Evolutionary conservation across 2,797 vertebrate species (phyloP).

Genomic region (Gorsachius magnificus): DNA sequence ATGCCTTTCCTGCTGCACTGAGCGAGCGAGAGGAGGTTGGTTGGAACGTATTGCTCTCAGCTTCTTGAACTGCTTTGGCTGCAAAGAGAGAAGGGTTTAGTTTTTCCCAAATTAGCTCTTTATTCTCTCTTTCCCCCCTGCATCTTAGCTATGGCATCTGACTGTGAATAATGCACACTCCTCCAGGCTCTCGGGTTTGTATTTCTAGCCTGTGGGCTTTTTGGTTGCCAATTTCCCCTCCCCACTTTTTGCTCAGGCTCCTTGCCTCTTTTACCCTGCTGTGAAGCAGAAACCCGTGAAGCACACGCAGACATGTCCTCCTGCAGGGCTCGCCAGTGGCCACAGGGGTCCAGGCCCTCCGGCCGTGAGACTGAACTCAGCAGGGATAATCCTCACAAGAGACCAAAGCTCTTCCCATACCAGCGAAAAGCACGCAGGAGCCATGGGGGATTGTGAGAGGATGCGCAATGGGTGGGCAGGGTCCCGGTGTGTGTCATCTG

Average conservation of each 20-base stretch:
- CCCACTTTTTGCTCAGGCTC: slow-evolving; percentile 19
- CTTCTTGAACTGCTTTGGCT: not conserved
- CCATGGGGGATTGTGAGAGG: accelerated
- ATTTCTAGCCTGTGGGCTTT: not conserved
- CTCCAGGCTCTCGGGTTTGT: not conserved
- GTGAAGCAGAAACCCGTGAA: slow-evolving; percentile 39
- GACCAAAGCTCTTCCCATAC: slow-evolving; percentile 61
- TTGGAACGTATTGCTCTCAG: not conserved
- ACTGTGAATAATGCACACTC: slow-evolving; percentile 27
- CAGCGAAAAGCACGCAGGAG: not conserved
- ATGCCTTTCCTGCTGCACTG: not conserved
- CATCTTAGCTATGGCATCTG: not conserved
- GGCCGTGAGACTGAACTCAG: not conserved
- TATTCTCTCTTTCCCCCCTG: not conserved
- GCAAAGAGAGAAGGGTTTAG: not conserved
- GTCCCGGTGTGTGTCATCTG: accelerated
- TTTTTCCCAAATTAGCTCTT: not conserved
- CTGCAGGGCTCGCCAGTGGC: not conserved
- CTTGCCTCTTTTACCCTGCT: slow-evolving; percentile 21
- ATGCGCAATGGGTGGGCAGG: accelerated
- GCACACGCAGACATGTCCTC: slow-evolving; percentile 19
- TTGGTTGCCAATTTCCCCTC: slow-evolving; percentile 15
- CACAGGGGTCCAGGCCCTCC: not conserved
- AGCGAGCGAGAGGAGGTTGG: not conserved
- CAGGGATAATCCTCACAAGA: slow-evolving; percentile 56